A percentile compares a stretch with the other conserved stretches of the same genome.
phyloP scores from a whole-genome alignment of 1,140 invertebrate genomes.

The Drosophila kurseongensis region DNA sequence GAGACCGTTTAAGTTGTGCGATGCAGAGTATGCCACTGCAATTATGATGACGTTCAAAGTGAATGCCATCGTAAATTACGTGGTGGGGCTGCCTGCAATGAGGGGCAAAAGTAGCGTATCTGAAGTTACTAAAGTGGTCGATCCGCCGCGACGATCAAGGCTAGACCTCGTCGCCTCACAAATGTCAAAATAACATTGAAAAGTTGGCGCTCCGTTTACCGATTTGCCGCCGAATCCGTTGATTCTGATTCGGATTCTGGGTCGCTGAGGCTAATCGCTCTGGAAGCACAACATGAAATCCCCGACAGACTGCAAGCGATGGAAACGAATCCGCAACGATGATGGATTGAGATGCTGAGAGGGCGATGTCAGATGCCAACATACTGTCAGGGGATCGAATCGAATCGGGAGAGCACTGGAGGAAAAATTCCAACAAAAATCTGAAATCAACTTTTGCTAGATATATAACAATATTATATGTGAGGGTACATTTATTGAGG shows the following conservation, averaged over 20 bases:
- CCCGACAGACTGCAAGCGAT: conserved; percentile 40
- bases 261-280: conserved; percentile 65
- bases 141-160: conserved; percentile 65
- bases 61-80: conserved; percentile 64
- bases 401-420: conserved; percentile 3
- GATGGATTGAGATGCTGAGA: conserved; percentile 39
- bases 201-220: conserved; percentile 31
- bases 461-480: no score
- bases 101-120: conserved; percentile 32
- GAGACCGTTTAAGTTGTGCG: conserved; percentile 12
- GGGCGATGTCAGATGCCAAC: conserved; percentile 41
- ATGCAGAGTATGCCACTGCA: conserved; percentile 51
- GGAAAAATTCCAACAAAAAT: background rate
- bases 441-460: no score
- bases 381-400: conserved; percentile 7
- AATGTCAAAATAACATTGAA: conserved; percentile 73
- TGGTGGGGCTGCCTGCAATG: conserved; percentile 4
- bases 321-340: conserved; percentile 46
- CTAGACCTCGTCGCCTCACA: conserved; percentile 48
- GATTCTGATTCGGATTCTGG: conserved; percentile 41
- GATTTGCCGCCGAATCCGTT: conserved; percentile 19
- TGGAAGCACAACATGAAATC: conserved; percentile 49
- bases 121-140: conserved; percentile 46
- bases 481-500: no score
- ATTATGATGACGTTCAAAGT: conserved; percentile 61